phyloP scores from a whole-genome alignment of 35 echinoderm and acorn worm species.

The Ophiothrix spiculata region DNA sequence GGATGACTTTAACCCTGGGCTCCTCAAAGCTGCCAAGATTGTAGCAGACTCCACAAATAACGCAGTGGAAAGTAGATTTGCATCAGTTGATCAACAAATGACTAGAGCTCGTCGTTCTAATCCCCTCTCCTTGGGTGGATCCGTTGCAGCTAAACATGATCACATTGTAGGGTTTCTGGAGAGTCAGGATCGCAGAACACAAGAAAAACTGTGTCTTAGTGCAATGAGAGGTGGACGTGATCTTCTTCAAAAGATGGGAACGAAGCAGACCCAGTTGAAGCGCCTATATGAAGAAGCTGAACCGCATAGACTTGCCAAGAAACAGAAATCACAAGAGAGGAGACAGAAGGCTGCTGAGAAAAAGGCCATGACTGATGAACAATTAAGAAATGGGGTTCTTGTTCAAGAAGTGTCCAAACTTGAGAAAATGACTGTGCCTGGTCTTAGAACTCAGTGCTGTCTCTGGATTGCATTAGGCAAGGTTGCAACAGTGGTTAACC shows the following conservation, averaged over 20 bases:
- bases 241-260: not conserved
- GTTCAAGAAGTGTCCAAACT: not conserved
- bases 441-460: not conserved
- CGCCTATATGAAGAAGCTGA: not conserved
- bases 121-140: not conserved
- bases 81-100: not conserved
- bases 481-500: not conserved
- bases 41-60: not conserved
- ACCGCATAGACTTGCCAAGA: not conserved
- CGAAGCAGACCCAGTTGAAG: not conserved
- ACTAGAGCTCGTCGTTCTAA: not conserved
- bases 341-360: not conserved
- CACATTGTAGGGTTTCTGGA: not conserved
- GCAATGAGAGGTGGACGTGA: not conserved
- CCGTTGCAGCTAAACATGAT: not conserved
- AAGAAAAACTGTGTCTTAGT: not conserved
- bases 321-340: not conserved
- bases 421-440: not conserved
- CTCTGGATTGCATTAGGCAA: too few species aligned
- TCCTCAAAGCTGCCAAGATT: not conserved
- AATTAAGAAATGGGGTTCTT: not conserved
- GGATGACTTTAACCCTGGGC: not conserved
- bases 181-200: not conserved
- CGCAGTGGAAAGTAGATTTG: not conserved
- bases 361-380: not conserved